These are phyloP conservation scores for Lepisosteus oculatus DNA, from an alignment of 2,113 vertebrate species.

Conservation along the genomic window DNA sequence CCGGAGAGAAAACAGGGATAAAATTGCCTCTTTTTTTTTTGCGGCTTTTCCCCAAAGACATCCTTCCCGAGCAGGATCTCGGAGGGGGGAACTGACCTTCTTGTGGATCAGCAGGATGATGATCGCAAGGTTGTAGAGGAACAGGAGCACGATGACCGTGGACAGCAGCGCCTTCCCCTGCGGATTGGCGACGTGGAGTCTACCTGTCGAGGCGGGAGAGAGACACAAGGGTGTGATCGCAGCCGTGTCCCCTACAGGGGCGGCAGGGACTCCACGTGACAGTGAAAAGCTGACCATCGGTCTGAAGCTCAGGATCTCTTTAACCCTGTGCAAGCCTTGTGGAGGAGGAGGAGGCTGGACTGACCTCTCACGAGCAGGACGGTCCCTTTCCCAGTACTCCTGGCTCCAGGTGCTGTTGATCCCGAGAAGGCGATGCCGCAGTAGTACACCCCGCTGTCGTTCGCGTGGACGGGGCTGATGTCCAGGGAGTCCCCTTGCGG, in stretches of 20 bases:
- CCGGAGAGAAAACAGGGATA: too few species aligned
- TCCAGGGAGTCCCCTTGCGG: constrained; percentile 1
- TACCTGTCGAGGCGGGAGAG: constrained; percentile 28
- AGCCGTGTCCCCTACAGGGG: too few species aligned
- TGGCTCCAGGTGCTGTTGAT: background rate
- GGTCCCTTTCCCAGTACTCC: constrained; percentile 38
- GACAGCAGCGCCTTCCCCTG: constrained; percentile 26
- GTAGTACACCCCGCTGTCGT: constrained; percentile 57
- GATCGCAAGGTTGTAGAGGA: constrained; percentile 41
- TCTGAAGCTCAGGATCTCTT: too few species aligned
- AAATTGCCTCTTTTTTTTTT: too few species aligned
- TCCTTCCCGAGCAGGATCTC: too few species aligned
- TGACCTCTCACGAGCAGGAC: constrained; percentile 50
- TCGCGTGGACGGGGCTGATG: constrained; percentile 25
- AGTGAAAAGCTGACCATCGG: too few species aligned
- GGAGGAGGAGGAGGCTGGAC: background rate
- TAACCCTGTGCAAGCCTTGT: too few species aligned
- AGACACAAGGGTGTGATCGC: background rate
- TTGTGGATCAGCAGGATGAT: constrained; percentile 43
- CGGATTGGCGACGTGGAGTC: background rate
- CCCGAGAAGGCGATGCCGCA: constrained; percentile 29
- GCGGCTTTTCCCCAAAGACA: too few species aligned
- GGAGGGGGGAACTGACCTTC: constrained; percentile 38
- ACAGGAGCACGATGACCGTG: constrained; percentile 35
- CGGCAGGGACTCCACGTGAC: too few species aligned